Conservation (phyloP, 53 echinoderm and acorn worm genomes). For the Holothuria scabra region DNA sequence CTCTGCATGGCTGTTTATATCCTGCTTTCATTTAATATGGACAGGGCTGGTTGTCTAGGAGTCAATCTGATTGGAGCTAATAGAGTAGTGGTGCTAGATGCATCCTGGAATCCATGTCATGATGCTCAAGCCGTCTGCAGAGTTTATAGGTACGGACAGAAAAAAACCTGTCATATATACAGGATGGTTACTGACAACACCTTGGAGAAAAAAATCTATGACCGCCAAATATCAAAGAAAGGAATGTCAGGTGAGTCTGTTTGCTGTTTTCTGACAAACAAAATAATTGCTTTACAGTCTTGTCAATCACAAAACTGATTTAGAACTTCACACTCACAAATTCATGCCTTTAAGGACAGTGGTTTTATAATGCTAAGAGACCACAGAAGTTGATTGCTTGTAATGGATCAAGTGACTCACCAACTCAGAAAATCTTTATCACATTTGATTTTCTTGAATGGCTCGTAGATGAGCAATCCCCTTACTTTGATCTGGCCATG, state of each 20-base stretch:
- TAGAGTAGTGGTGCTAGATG: constrained; percentile 95
- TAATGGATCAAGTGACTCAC: too few relatives aligned
- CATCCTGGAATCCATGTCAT: constrained; percentile 99
- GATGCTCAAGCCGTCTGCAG: constrained; percentile 99
- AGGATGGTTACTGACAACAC: constrained; percentile 97
- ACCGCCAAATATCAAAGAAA: constrained; percentile 97
- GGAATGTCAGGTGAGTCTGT: constrained; percentile 89
- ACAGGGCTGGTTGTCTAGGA: constrained; percentile 89
- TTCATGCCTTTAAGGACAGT: too few relatives aligned
- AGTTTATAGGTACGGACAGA: constrained; percentile 95
- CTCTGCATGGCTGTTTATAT: background rate
- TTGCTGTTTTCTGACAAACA: background rate
- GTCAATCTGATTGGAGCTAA: constrained; percentile 98
- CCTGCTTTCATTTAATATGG: too few relatives aligned
- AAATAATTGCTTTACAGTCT: too few relatives aligned
- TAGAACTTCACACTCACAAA: too few relatives aligned
- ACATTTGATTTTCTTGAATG: too few relatives aligned
- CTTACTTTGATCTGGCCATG: too few relatives aligned
- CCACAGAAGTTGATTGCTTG: too few relatives aligned
- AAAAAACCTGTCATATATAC: constrained; percentile 84
- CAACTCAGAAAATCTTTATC: too few relatives aligned
- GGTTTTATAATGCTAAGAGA: too few relatives aligned
- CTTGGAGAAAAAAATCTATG: constrained; percentile 98
- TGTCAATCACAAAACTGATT: too few relatives aligned
- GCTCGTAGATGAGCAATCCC: too few relatives aligned